Evolutionary conservation across 1,140 invertebrate genomes (phyloP), one percentile per base, ranked within the genome.

Genomic region (Sycobia sp.): DNA sequence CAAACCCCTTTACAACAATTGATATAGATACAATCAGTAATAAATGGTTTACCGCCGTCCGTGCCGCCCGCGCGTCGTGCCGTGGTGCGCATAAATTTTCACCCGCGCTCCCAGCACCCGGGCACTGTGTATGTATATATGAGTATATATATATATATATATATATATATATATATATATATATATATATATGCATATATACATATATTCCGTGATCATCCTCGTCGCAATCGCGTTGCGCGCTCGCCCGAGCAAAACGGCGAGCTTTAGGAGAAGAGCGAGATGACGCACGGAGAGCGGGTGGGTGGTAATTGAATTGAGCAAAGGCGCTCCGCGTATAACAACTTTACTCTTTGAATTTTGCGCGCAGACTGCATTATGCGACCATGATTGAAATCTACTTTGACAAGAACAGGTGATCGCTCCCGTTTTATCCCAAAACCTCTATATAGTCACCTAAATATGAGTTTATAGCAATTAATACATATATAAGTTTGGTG

Each of bases 21-120:
- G 63, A 65, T 54, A n/a, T n/a, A 55, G 56, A 65, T 59, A 65
- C 49, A 65, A 60, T 60, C 56, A 43, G 57, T 55, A 55, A 60
- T 65, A 65, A 60, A 60, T 55, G 56, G 49, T 23, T 60, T 59
- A 58, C 54, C 54, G 32, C 16, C n/a, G n/a, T n/a, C n/a, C n/a
- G n/a, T n/a, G n/a, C n/a, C n/a, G n/a, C n/a, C n/a, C n/a, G n/a
- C n/a, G n/a, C n/a, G n/a, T n/a, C n/a, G n/a, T n/a, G n/a, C n/a
- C 22, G 9, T 5, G 18, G 22, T 25, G 39, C 39, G 51, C 63
- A 65, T 60, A 65, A 55, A 7, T 55, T 65, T 65, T 46, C 61
- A 58, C 8, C 18, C 8, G 36, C 20, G 43, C 34, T 20, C 14
- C 1, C 25, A 1, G 8, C 4, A 18, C 4, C 5, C 14, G 4